Evolutionary conservation across 1,140 invertebrate genomes (phyloP), one percentile per base, ranked within the genome.

Genomic region (Limonius californicus): DNA sequence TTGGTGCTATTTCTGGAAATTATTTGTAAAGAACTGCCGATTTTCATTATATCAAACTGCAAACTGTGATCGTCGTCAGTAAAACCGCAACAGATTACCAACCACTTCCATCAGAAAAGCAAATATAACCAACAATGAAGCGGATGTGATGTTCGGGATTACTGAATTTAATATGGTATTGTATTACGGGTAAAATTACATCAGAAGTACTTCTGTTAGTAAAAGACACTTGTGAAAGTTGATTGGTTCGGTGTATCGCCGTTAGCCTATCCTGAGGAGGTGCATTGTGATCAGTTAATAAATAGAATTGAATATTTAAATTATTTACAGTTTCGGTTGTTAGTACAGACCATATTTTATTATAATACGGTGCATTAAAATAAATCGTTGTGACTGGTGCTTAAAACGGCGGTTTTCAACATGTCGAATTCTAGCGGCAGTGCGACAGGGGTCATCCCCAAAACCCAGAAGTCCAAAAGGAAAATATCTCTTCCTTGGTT

Each of bases 401-500:
- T 27, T 3, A 27, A 9, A 27, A 27, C 23, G 23, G 23, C 23
- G 23, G 9, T 27, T 4, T 27, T 27, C 23, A 27, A 16, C 15
- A 61, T 62, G 61, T 43, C 63, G 21, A 61, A 53, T 43, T 42
- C 54, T 14, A 63, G 63, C 54, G 70, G 70, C 71, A 72, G 70
- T 72, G 68, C 74, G 75, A 69, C 80, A 77, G 73, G 82, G 60
- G 65, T 70, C 12, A 63, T 73, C 20, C 68, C 75, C 56, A 80
- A 80, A 74, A 79, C 77, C 61, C 83, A 86, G 74, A 91, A 90
- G 73, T 84, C 85, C 63, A 84, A 88, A 54, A 83, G 91, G 60
- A 94, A 93, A 78, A 93, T 94, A 67, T 93, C 90, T 42, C 78
- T 94, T 70, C 91, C 91, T 43, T 94, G 91, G 91, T 93, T 93